A percentile compares a stretch with the other conserved stretches of the same genome.
Evolutionary conservation across 1,140 invertebrate genomes (phyloP).

Genomic region (Bombus impatiens): DNA sequence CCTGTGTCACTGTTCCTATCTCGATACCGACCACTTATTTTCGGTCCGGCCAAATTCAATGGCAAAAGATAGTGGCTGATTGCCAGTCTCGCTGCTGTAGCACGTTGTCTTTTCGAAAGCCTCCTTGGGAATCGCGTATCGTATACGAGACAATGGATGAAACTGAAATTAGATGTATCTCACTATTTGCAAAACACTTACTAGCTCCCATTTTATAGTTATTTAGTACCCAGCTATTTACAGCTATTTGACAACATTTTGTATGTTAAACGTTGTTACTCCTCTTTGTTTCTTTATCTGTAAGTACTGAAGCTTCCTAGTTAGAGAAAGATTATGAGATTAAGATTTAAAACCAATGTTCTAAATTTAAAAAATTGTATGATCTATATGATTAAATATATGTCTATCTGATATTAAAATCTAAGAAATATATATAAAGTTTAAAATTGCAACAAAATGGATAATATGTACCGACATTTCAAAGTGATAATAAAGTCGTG

Average conservation of each 20-base stretch:
- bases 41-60: conserved; percentile 63
- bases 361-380: not conserved
- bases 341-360: not conserved
- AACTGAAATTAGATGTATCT: not conserved
- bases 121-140: not conserved
- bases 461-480: not conserved
- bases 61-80: conserved; percentile 51
- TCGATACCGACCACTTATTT: conserved; percentile 61
- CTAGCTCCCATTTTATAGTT: not conserved
- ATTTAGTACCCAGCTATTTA: not conserved
- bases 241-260: not conserved
- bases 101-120: conserved; percentile 35
- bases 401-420: not conserved
- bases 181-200: not conserved
- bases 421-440: not conserved
- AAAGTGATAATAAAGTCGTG: not conserved
- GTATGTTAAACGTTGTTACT: not conserved
- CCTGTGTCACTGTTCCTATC: conserved; percentile 60
- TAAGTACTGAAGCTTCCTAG: not conserved
- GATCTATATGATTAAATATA: not conserved
- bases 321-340: not conserved
- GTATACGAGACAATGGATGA: not conserved
- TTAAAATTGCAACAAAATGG: not conserved
- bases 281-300: not conserved
- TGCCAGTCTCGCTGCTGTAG: conserved; percentile 39